Base-by-base conservation (phyloP, 2,113 vertebrate genomes). In the Ursus arctos region DNA sequence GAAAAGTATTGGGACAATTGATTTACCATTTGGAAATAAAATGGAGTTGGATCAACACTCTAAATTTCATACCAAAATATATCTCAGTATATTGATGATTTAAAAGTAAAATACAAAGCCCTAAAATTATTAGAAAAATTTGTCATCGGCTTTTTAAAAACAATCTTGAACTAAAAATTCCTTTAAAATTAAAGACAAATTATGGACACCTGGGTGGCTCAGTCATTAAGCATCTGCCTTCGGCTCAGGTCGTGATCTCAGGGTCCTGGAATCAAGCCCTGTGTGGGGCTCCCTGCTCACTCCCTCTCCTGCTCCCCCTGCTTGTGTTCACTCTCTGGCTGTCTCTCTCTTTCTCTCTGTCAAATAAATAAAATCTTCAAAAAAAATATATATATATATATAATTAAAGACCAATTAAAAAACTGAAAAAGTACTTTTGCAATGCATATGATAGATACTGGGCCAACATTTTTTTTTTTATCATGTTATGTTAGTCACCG, bases 31-130 rank as follows among this genome's bases (percentile, higher is more conserved):
- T 95, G 55, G 24, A 83, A 95, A 88, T 83, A 88, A 88, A 82
- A 36, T 65, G 3, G 74, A 95, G 31, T 6, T 63, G 4, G 16
- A 53, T 51, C 18, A 83, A 69, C 51, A 47, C 15, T 92, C 43
- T n/a, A 79, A 95, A 84, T 16, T 72, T 97, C 83, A 95, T 79
- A 47, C 6, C 16, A 79, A 89, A 84, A 95, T 80, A 71, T 4
- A n/a, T 92, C 92, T 92, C 49, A 88, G 40, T 72, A 93, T 71
- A 92, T 33, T 55, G 28, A 53, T 79, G n/a, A 61, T 61, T 71
- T 69, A 72, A 95, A 95, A 80, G 21, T 83, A 71, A 53, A 71
- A 36, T n/a, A 43, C 53, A 65, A 63, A 93, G 11, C 7, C 18
- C 36, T 89, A 80, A 91, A 63, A 69, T 77, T 82, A 69, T 57